Evolutionary conservation across 2,797 vertebrate species (phyloP).

Genomic region (Hozukius guyotensis): DNA sequence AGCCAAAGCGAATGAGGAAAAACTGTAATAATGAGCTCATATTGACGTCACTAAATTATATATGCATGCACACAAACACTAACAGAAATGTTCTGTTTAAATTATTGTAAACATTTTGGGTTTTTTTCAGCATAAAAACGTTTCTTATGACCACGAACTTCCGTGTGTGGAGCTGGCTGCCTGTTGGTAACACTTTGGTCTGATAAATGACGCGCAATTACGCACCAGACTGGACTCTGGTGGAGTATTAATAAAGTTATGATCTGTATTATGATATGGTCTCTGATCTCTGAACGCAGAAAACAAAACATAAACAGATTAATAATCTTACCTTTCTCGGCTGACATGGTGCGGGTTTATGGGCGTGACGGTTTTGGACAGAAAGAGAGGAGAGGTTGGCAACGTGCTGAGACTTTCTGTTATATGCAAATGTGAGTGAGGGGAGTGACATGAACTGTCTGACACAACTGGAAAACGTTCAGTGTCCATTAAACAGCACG

Average conservation of each 20-base stretch:
- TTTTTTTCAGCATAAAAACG: not conserved
- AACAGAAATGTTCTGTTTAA: too few species aligned
- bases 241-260: not conserved
- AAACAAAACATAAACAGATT: not conserved
- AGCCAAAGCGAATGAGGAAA: too few species aligned
- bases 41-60: not conserved
- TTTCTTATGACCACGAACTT: too few species aligned
- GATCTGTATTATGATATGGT: not conserved
- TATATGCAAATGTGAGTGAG: not conserved
- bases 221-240: not conserved
- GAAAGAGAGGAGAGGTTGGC: too few species aligned
- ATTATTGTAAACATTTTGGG: not conserved
- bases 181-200: not conserved
- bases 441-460: not conserved
- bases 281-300: too few species aligned
- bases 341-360: constrained; percentile 47
- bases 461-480: not conserved
- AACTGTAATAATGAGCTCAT: not conserved
- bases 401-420: not conserved
- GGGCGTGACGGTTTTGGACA: constrained; percentile 15
- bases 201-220: not conserved
- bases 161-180: not conserved
- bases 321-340: constrained; percentile 63
- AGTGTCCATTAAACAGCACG: too few species aligned
- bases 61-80: too few species aligned